phyloP scores from a whole-genome alignment of 1,140 invertebrate genomes.

The Ylistrum balloti region DNA sequence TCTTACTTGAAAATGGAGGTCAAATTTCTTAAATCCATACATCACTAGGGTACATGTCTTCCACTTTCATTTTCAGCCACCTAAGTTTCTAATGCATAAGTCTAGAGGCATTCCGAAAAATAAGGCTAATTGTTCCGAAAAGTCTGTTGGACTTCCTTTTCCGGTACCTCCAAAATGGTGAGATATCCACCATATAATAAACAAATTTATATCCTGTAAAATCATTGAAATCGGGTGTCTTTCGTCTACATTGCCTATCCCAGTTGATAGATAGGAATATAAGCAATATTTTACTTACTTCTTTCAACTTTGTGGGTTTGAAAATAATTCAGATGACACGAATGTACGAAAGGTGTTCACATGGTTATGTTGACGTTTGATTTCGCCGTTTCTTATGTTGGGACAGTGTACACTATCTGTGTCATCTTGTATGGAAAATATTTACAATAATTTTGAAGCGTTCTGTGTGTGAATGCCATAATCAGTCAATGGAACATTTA shows the following conservation, averaged over 20 bases:
- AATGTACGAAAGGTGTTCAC: background rate
- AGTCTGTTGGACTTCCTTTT: background rate
- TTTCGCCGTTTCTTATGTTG: no score
- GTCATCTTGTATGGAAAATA: no score
- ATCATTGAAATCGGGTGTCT: background rate
- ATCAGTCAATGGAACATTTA: no score
- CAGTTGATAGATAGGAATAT: background rate
- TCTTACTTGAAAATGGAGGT: no score
- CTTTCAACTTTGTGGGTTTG: background rate
- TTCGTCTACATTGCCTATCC: background rate
- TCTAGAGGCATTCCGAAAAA: background rate
- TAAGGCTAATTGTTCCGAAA: background rate
- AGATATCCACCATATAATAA: background rate
- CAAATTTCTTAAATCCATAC: no score
- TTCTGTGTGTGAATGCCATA: no score
- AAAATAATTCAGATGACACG: background rate
- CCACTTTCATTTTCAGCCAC: slow-evolving; percentile 30
- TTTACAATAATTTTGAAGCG: no score
- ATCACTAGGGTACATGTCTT: no score
- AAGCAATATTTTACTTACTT: background rate
- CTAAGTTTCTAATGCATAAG: background rate
- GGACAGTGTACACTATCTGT: no score
- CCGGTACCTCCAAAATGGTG: slow-evolving; percentile 37
- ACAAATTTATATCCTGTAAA: background rate
- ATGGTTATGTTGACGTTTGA: background rate